Base-by-base conservation (phyloP, 2,888 invertebrate genomes). In the Rhagium mordax region DNA sequence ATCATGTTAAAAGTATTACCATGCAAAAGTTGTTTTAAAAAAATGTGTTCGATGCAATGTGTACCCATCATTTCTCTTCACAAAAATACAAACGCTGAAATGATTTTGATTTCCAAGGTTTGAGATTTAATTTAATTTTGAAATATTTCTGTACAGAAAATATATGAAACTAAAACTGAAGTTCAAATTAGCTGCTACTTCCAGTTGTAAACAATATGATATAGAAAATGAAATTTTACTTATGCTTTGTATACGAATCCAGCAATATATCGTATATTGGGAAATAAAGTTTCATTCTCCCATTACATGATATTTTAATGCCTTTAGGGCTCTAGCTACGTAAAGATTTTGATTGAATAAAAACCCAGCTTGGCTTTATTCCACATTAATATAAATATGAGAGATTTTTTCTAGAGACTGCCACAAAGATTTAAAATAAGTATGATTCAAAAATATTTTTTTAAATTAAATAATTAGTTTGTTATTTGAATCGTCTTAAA, bases 331-430 rank as follows among this genome's bases (percentile, higher is more conserved):
- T 21, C 33, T 66, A 49, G 20, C 20, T 48, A 24, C 60, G 51
- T 55, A 47, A 71, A 71, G 72, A 73, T 68, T 73, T 75, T 70
- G 71, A 75, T 75, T 70, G 71, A 71, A 73, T 73, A 51, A 73
- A 70, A 73, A 71, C 51, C n/a, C 55, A 21, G n/a, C 21, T 24
- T 4, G 6, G 27, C 72, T 68, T 59, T 64, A 70, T 76, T 67
- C 70, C 41, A 62, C 67, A 70, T 71, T 70, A 72, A 74, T 76
- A 71, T 71, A 61, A 75, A 75, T 73, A 69, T 15, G 8, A 51
- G 61, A n/a, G 51, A 41, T 13, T 41, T 41, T 41, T 41, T n/a
- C 1, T 41, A 41, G n/a, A 41, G n/a, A n/a, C 41, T 1, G 3
- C 2, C 13, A 41, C 41, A 41, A 41, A 41, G 41, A 13, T 41